A percentile compares a stretch with the other conserved stretches of the same genome.
Conservation (phyloP, 1,140 invertebrate genomes). For the Diachasma alloeum region DNA sequence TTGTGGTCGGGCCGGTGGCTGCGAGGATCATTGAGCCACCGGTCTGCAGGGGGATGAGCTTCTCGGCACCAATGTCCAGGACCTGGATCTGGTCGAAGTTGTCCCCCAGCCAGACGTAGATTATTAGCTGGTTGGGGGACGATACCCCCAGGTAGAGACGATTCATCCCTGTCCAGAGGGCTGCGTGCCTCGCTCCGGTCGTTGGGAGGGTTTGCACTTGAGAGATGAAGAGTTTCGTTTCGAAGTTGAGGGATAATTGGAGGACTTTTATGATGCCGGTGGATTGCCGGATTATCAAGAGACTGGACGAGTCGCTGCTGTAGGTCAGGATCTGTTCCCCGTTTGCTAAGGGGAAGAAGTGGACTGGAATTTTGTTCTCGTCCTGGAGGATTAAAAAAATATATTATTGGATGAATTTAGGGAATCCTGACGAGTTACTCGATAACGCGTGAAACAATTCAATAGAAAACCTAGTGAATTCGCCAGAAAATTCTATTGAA, state of each 20-base stretch:
- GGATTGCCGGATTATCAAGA: constrained; percentile 10
- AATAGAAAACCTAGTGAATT: no score
- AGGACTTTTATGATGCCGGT: constrained; percentile 28
- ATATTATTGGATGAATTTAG: no score
- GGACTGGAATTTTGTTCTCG: neutral
- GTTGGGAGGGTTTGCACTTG: constrained; percentile 34
- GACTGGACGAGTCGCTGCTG: neutral
- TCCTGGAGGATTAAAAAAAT: no score
- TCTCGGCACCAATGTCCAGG: constrained; percentile 38
- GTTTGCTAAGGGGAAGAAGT: neutral
- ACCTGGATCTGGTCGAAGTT: constrained; percentile 65
- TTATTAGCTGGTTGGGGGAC: constrained; percentile 17
- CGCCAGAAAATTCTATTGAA: no score
- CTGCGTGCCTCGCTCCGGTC: neutral
- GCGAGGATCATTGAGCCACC: constrained; percentile 35
- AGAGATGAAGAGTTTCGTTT: neutral
- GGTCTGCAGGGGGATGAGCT: constrained; percentile 35
- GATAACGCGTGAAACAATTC: no score
- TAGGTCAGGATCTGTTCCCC: neutral
- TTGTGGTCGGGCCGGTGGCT: constrained; percentile 1
- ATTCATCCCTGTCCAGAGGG: constrained; percentile 40
- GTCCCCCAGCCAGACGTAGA: constrained; percentile 63
- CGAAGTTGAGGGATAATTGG: neutral
- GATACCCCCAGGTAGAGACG: constrained; percentile 36
- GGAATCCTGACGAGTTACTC: no score